Base-by-base conservation (phyloP, 2,113 vertebrate species). In the Melanerpes aurifrons region DNA sequence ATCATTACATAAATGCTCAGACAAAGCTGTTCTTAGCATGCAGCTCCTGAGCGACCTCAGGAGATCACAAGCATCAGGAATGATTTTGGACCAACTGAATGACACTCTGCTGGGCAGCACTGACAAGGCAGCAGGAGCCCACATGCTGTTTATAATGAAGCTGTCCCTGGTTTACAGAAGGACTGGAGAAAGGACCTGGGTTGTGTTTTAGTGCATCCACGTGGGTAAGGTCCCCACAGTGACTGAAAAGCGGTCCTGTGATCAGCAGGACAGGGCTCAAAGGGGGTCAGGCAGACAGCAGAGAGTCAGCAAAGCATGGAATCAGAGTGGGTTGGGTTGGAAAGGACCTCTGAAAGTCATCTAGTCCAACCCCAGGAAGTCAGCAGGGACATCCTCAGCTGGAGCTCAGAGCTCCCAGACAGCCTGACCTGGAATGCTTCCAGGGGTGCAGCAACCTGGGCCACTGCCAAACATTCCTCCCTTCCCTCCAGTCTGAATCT, bases 1-100 rank as follows among this genome's bases (percentile, higher is more conserved):
- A 64, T 45, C 43, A 6, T 12, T 18, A 17, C 26, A 29, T 1
- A 53, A 47, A 77, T 1, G 6, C 6, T 48, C 0, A 0, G 35
- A 18, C 32, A 53, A 64, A 82, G 18, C 40, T 32, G 12, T 31
- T 45, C 22, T 58, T 11, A 10, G 11, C 25, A 22, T 2, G 10
- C 29, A 59, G 70, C 25, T 58, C 35, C 63, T n/a, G 5, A 53
- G 50, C 47, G 6, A 35, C 31, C 35, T 15, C 28, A 50, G 10
- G 14, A 37, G 53, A 29, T 37, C 35, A 57, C 16, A 58, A 40
- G 8, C 1, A 5, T 20, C 62, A 57, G 20, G 17, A 62, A 19
- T 5, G 1, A 58, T 35, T 50, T 63, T 15, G 21, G n/a, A 19
- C 19, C 6, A 45, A 43, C 69, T 75, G 26, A 83, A 15, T 6